Evolutionary conservation across 2,797 vertebrate species (phyloP), one percentile per base, ranked within the genome.

Genomic region (Phrynocephalus forsythii): DNA sequence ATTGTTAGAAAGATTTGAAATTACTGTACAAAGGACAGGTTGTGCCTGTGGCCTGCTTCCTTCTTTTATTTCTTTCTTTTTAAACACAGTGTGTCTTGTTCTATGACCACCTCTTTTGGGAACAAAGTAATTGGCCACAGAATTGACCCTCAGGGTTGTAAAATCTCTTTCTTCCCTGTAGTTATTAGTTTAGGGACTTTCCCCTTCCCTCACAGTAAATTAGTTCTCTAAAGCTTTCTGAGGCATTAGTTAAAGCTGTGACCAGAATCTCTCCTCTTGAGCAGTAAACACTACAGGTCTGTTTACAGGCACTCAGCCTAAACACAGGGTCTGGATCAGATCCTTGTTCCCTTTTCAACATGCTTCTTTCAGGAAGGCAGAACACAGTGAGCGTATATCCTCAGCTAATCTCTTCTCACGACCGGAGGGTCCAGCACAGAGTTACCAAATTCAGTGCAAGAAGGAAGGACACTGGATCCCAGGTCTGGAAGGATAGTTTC

Each of bases 201-300:
- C 13, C 20, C 48, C 6, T 48, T 30, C 82, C 28, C 13, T 15
- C 33, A 44, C 13, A 9, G 18, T 30, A 63, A 71, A 63, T 83
- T 68, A 48, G 16, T 63, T 87, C 68, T 78, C 72, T 69, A 63
- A 66, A 56, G 52, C 33, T 81, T 87, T 60, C 56, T n/a, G 9
- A 15, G 20, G 33, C 38, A 48, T 75, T 79, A 44, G 60, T 67
- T 6, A 75, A 44, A 76, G 66, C 28, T 76, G 38, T 48, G 50
- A 84, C 52, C 30, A 60, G 33, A 78, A 50, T 48, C 84, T 26
- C 30, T 76, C 33, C 56, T 84, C 33, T 76, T 67, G 56, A 67
- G 60, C 52, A 77, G 56, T 66, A 63, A 82, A 68, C 13, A 18
- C 28, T 66, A 10, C 8, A 28, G 18, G 38, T 82, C 38, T 75